A percentile compares a stretch with the other conserved stretches of the same genome.
phyloP scores from a whole-genome alignment of 2,797 vertebrate species.

The Poecile montanus region DNA sequence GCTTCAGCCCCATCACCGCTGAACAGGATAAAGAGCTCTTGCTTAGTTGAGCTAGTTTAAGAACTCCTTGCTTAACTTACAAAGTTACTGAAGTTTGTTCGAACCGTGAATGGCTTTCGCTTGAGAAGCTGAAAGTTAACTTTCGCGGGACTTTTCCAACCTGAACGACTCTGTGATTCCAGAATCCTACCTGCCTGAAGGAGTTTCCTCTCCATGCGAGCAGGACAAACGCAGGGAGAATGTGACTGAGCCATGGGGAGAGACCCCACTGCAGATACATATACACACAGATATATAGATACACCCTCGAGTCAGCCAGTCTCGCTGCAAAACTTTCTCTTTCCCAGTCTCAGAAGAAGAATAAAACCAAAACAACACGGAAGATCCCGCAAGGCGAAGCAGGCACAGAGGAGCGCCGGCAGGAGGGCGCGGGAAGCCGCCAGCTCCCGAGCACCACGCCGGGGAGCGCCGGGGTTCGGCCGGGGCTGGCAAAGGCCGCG shows the following conservation, averaged over 20 bases:
- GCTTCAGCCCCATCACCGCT: background rate
- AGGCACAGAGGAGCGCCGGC: background rate
- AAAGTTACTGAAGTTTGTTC: background rate
- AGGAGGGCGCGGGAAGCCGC: background rate
- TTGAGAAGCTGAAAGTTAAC: background rate
- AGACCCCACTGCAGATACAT: background rate
- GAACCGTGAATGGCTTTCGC: accelerated
- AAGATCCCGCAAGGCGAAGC: background rate
- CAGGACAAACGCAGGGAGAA: background rate
- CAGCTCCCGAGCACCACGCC: background rate
- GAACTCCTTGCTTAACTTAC: background rate
- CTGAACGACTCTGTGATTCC: background rate
- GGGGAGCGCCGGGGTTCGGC: background rate
- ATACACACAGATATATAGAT: too few species aligned
- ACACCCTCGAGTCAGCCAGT: background rate
- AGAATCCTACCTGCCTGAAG: background rate
- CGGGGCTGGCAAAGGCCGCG: background rate
- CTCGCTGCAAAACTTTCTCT: background rate
- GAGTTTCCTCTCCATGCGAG: background rate
- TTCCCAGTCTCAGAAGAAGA: accelerated
- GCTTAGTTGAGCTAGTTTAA: background rate
- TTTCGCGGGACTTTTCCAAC: background rate
- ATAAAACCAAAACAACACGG: background rate
- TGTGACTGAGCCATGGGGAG: background rate
- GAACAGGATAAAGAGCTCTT: background rate